Evolutionary conservation across 2,888 invertebrate genomes (phyloP).

Genomic region (Anorthoa munda): DNA sequence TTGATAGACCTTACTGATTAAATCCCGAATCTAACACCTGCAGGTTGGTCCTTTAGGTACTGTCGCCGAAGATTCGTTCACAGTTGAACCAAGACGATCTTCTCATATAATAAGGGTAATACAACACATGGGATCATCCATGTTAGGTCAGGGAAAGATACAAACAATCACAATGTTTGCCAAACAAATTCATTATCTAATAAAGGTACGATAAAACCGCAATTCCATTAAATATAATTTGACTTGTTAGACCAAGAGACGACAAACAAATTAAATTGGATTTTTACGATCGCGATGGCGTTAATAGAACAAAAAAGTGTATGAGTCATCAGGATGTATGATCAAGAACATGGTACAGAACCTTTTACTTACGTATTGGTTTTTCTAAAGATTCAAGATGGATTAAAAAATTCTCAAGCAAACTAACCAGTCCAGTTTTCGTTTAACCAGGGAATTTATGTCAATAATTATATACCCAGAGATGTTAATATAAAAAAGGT

Average conservation of each 20-base stretch:
- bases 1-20: neutral
- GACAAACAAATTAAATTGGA: constrained; percentile 6
- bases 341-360: constrained; percentile 25
- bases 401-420: neutral
- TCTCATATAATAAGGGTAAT: no score
- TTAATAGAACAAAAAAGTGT: constrained; percentile 15
- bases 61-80: neutral
- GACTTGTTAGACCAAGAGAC: neutral
- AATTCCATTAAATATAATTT: neutral
- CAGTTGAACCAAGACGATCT: neutral
- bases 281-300: neutral
- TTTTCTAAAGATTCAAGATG: neutral
- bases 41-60: neutral
- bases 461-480: neutral
- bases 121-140: neutral
- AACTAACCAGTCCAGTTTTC: neutral
- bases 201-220: neutral
- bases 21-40: neutral
- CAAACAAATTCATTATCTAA: neutral
- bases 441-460: neutral
- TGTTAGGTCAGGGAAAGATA: neutral
- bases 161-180: neutral
- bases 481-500: constrained; percentile 13
- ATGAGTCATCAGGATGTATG: constrained; percentile 45
- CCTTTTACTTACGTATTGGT: constrained; percentile 39